These are phyloP conservation scores for Calyptommatus sinebrachiatus DNA, from an alignment of 2,113 vertebrate species.

Conservation along the genomic window DNA sequence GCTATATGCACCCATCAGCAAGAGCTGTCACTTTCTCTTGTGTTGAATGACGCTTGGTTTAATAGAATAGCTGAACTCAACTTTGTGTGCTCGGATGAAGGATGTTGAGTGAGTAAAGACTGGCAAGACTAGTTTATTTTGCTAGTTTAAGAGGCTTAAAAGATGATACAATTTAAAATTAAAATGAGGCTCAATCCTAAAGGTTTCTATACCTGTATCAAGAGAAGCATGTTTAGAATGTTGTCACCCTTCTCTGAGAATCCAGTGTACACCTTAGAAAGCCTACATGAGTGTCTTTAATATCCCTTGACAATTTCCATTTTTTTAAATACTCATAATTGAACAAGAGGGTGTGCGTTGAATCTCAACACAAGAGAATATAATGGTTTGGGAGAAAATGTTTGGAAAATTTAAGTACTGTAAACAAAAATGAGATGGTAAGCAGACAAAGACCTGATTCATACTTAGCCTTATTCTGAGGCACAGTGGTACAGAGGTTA, in stretches of 20 bases:
- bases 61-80: conserved; percentile 4
- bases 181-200: background rate
- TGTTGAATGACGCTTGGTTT: conserved; percentile 16
- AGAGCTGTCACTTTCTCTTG: conserved; percentile 17
- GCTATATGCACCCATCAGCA: background rate
- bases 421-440: background rate
- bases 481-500: too few relatives aligned
- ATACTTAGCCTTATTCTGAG: too few relatives aligned
- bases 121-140: background rate
- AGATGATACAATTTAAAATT: background rate
- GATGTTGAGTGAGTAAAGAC: background rate
- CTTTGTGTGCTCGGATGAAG: background rate
- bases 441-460: background rate
- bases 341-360: too few relatives aligned
- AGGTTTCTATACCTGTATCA: background rate
- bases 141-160: background rate
- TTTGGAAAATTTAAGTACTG: background rate
- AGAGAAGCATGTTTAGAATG: background rate
- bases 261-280: background rate
- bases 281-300: background rate
- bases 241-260: background rate
- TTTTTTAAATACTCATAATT: background rate
- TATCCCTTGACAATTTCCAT: background rate
- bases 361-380: background rate
- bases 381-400: background rate